Conservation (phyloP, 1,140 invertebrate genomes). For the Zaprionus kolodkinae region DNA sequence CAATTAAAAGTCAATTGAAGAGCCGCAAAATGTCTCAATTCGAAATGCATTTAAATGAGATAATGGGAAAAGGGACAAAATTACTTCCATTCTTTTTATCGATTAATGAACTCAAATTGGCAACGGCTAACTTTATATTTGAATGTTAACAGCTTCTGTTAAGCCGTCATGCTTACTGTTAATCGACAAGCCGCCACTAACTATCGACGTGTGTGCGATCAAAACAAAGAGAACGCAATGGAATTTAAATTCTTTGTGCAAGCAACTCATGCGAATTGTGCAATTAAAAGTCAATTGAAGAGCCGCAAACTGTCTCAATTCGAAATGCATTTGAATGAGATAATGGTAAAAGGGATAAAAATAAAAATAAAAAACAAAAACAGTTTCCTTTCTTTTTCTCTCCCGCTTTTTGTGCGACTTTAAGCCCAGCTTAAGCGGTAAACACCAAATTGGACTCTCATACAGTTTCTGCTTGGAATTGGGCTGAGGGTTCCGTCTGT, state of each 20-base stretch:
- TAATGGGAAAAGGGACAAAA: too few relatives aligned
- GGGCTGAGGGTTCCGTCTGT: slow-evolving; percentile 25
- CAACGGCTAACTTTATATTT: too few relatives aligned
- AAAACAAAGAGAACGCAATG: too few relatives aligned
- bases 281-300: slow-evolving; percentile 69
- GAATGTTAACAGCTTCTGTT: too few relatives aligned
- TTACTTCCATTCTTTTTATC: too few relatives aligned
- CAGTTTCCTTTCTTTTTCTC: neutral
- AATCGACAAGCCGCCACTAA: too few relatives aligned
- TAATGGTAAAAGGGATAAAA: neutral
- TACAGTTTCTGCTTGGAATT: slow-evolving; percentile 11
- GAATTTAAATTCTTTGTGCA: slow-evolving; percentile 3
- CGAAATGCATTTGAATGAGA: slow-evolving; percentile 12
- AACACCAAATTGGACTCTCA: slow-evolving; percentile 8
- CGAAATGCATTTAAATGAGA: slow-evolving; percentile 14
- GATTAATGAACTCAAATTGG: too few relatives aligned
- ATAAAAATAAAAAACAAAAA: neutral
- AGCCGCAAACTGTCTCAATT: slow-evolving; percentile 35
- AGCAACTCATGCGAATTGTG: slow-evolving; percentile 48
- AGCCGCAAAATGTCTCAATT: slow-evolving; percentile 35
- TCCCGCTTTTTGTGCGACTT: neutral
- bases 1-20: slow-evolving; percentile 69
- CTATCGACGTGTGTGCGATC: too few relatives aligned
- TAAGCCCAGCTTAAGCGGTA: slow-evolving; percentile 32
- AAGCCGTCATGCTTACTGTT: too few relatives aligned